Base-by-base conservation (phyloP, 2,888 invertebrate genomes). In the Cerceris ruficornis region DNA sequence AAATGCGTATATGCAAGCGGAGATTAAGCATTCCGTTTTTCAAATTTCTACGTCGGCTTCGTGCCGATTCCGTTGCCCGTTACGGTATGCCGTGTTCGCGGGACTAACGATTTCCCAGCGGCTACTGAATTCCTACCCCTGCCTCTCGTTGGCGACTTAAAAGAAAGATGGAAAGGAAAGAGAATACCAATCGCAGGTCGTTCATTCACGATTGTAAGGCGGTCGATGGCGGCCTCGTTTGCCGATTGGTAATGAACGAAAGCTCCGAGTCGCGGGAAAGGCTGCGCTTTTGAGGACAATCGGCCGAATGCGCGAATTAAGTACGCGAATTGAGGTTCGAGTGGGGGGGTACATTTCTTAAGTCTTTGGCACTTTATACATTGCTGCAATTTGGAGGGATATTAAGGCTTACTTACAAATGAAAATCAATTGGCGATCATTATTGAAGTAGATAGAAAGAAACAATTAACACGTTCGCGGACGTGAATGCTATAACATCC, bases 1-100 rank as follows among this genome's bases (percentile, higher is more conserved):
- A 91, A 91, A 91, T 89, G 88, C 88, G 85, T 87, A 84, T 81
- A 83, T 82, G 86, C 86, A 88, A 78, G 69, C 81, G 77, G 70
- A 88, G 85, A 89, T 88, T 86, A 85, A 88, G 85, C 70, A 78
- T 82, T 82, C 79, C 60, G 82, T 81, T 87, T 85, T 81, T 82
- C 84, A 82, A 85, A 84, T 85, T 87, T 87, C 61, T 74, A 61
- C 76, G 71, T 69, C 62, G 17, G 72, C 69, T 71, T 72, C 70
- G 62, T 11, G 28, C 57, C 52, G 41, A 39, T 8, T 15, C 14
- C 54, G 61, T 43, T 17, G 50, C 13, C 6, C 13, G 13, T 13
- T 6, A 15, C 49, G 17, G 9, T 52, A 1, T 17, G 52, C 52
- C 52, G 11, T 11, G 46, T 46, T 2, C 13, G 5, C 46, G 5